phyloP scores from a whole-genome alignment of 2,888 invertebrate genomes.

The Apodemia mormo region DNA sequence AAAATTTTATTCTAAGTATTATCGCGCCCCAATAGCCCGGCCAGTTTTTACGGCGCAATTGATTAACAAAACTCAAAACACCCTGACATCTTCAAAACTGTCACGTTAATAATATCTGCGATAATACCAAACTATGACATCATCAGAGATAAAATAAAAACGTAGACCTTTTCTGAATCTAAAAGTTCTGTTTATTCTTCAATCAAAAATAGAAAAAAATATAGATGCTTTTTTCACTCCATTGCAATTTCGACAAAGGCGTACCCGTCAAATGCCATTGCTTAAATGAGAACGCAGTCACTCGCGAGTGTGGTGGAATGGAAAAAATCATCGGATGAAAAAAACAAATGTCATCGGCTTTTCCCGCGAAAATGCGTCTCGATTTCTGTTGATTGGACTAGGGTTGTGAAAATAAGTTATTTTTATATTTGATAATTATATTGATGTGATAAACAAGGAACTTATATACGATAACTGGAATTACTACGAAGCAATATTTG shows the following conservation, averaged over 20 bases:
- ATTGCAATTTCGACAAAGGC: constrained; percentile 57
- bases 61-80: too few relatives aligned
- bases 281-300: constrained; percentile 78
- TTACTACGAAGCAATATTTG: too few relatives aligned
- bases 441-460: too few relatives aligned
- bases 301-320: constrained; percentile 72
- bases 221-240: constrained; percentile 51
- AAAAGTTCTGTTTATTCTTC: constrained; percentile 54
- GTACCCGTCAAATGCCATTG: constrained; percentile 77
- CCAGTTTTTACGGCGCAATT: too few relatives aligned
- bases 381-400: constrained; percentile 21
- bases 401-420: background rate
- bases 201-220: constrained; percentile 66
- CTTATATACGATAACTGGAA: too few relatives aligned
- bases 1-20: too few relatives aligned
- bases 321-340: constrained; percentile 71
- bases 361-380: constrained; percentile 45
- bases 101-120: too few relatives aligned
- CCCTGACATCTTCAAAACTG: too few relatives aligned
- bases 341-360: constrained; percentile 62
- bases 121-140: too few relatives aligned
- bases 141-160: background rate
- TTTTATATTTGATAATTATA: background rate
- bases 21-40: too few relatives aligned
- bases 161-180: constrained; percentile 36